Conservation (phyloP, 2,113 vertebrate genomes). For the Cottus gobio region DNA sequence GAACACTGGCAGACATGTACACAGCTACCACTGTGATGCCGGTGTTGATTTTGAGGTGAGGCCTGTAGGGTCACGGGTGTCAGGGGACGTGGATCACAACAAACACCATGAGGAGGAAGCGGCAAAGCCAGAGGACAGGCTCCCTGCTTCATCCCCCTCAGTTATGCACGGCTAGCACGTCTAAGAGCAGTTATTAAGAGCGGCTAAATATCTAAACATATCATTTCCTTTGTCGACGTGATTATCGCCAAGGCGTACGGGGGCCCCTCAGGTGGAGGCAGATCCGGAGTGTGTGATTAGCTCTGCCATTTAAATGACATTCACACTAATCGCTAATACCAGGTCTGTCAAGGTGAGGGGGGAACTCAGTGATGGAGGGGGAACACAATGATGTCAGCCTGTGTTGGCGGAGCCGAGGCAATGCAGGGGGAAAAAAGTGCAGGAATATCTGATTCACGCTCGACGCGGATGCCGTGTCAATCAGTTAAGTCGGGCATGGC, state of each 20-base stretch:
- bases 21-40: conserved; percentile 14
- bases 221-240: conserved; percentile 76
- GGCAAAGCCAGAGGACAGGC: conserved; percentile 27
- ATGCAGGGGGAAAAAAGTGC: conserved; percentile 43
- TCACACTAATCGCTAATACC: conserved; percentile 81
- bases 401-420: conserved; percentile 41
- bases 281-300: conserved; percentile 76
- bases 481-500: conserved; percentile 63
- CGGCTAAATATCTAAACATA: conserved; percentile 79
- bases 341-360: conserved; percentile 72
- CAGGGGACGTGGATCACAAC: conserved; percentile 52
- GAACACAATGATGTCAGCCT: conserved; percentile 60
- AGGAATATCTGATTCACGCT: conserved; percentile 66
- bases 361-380: conserved; percentile 63
- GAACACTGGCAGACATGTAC: conserved; percentile 10
- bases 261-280: conserved; percentile 69
- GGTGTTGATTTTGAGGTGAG: conserved; percentile 39
- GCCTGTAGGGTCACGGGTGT: conserved; percentile 53
- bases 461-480: conserved; percentile 61
- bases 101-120: conserved; percentile 37
- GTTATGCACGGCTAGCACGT: conserved; percentile 9
- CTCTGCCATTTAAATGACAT: conserved; percentile 84
- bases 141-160: conserved; percentile 21
- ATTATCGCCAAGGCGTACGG: conserved; percentile 71
- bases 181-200: conserved; percentile 74